Conservation (phyloP, 37 sponge, comb jelly and placozoan species). For the Tethya wilhelma region DNA sequence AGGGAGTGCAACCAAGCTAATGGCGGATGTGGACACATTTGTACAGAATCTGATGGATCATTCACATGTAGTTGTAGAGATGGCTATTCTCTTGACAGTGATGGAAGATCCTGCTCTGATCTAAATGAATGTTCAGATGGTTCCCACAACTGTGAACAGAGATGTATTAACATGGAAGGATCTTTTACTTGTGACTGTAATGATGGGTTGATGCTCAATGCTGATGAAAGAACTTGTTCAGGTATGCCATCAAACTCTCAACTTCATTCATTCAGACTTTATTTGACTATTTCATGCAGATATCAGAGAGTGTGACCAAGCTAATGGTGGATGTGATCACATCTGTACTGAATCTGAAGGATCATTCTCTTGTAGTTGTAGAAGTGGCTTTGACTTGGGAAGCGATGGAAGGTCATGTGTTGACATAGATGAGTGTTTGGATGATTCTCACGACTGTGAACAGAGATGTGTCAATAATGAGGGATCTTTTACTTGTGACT, state of each 20-base stretch:
- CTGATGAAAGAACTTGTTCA: neutral
- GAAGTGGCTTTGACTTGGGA: constrained; percentile 17
- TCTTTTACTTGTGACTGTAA: constrained; percentile 18
- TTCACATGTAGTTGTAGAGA: constrained; percentile 10
- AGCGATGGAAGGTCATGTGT: neutral
- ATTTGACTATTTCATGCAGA: no score
- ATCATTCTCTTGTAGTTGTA: constrained; percentile 26
- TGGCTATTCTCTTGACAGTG: constrained; percentile 9
- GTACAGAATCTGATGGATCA: constrained; percentile 28
- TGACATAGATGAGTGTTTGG: neutral
- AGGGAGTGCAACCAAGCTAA: constrained; percentile 38
- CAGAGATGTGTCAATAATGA: no score
- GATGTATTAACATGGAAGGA: constrained; percentile 18
- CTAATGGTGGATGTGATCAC: constrained; percentile 52
- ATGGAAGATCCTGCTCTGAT: neutral
- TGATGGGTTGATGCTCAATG: constrained; percentile 13
- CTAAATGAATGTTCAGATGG: neutral
- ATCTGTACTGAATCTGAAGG: constrained; percentile 31
- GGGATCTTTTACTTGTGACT: no score
- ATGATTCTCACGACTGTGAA: no score
- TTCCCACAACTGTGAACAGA: constrained; percentile 13
- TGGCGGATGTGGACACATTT: constrained; percentile 46
- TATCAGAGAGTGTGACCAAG: constrained; percentile 3
- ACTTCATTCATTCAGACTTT: no score
- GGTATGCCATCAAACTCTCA: no score